Conservation (phyloP, 2,113 vertebrate species). For the Climacteris rufus region DNA sequence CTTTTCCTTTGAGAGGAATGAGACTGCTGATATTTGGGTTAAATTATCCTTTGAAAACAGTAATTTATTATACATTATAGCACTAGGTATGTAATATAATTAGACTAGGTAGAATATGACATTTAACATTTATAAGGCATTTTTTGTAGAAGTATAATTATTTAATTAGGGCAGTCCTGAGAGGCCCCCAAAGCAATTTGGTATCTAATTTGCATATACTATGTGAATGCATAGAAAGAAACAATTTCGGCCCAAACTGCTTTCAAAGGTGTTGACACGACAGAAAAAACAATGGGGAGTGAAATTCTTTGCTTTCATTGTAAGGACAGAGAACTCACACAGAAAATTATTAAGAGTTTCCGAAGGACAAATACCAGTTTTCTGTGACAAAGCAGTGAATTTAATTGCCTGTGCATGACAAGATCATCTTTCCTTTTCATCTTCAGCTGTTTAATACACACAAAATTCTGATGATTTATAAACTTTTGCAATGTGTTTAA, state of each 20-base stretch:
- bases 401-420: neutral
- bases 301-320: neutral
- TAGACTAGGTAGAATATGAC: neutral
- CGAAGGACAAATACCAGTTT: neutral
- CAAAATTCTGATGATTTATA: neutral
- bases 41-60: neutral
- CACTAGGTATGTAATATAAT: neutral
- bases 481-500: neutral
- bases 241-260: neutral
- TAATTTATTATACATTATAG: neutral
- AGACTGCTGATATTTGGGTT: neutral
- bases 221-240: neutral
- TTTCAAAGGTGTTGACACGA: neutral
- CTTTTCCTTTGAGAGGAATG: neutral
- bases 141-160: neutral
- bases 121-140: neutral
- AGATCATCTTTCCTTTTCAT: neutral
- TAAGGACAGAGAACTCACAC: neutral
- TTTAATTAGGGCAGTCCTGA: neutral
- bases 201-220: neutral
- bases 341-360: neutral
- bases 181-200: neutral
- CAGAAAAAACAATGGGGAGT: neutral
- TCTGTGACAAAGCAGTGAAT: neutral
- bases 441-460: neutral